A percentile compares a stretch with the other conserved stretches of the same genome.
Evolutionary conservation across 2,888 invertebrate species (phyloP).

Genomic region (Cephalotes varians): DNA sequence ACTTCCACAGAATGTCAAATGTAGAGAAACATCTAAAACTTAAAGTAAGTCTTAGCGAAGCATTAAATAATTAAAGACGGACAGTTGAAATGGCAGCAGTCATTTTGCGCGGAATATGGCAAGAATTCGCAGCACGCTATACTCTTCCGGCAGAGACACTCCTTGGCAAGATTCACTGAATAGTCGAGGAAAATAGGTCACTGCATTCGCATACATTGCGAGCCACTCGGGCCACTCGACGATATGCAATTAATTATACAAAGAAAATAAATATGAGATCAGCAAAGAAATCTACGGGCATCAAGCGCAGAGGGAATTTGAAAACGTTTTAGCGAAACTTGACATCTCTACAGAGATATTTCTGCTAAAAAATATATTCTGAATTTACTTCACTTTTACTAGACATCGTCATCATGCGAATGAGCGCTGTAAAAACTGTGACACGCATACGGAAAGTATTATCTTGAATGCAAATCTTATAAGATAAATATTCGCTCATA

Average conservation of each 20-base stretch:
- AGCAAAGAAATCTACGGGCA: constrained; percentile 16
- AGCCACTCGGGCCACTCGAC: constrained; percentile 19
- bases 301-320: constrained; percentile 16
- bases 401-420: neutral
- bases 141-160: constrained; percentile 46
- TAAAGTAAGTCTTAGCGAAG: constrained; percentile 33
- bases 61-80: constrained; percentile 41
- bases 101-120: constrained; percentile 32
- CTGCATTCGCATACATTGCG: constrained; percentile 46
- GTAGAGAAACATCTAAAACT: constrained; percentile 16
- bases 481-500: neutral
- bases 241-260: constrained; percentile 51
- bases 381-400: constrained; percentile 1
- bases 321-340: constrained; percentile 14
- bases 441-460: neutral
- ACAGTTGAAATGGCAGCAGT: constrained; percentile 43
- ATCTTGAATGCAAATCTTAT: neutral
- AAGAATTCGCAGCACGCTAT: constrained; percentile 58
- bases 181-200: constrained; percentile 60
- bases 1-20: constrained; percentile 29
- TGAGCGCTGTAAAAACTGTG: neutral
- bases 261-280: constrained; percentile 48
- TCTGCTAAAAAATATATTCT: constrained; percentile 6
- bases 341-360: neutral
- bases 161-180: constrained; percentile 43